Percentiles rank a stretch among this genome's conserved stretches.
These are phyloP conservation scores for Venusia cambrica DNA, from an alignment of 2,888 invertebrate species.

Conservation along the genomic window DNA sequence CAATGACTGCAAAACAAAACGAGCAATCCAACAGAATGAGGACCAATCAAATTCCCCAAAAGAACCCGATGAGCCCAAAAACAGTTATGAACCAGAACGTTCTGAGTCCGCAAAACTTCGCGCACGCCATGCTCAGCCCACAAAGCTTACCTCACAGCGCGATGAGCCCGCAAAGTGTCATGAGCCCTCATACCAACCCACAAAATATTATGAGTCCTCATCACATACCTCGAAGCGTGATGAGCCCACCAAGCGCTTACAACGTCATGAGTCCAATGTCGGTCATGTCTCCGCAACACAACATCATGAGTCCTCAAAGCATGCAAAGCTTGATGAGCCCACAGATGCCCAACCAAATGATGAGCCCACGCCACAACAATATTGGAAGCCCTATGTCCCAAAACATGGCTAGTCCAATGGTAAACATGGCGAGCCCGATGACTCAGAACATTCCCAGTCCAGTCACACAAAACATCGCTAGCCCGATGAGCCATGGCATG, in stretches of 20 bases:
- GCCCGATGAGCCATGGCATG: conserved; percentile 71
- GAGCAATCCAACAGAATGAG: conserved; percentile 65
- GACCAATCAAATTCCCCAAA: conserved; percentile 59
- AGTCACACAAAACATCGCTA: conserved; percentile 63
- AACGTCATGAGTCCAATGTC: conserved; percentile 67
- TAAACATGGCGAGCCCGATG: conserved; percentile 61
- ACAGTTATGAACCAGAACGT: conserved; percentile 67
- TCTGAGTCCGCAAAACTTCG: conserved; percentile 64
- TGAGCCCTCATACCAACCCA: conserved; percentile 69
- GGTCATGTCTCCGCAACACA: conserved; percentile 45
- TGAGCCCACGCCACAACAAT: conserved; percentile 69
- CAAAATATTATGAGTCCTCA: conserved; percentile 74
- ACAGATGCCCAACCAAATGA: conserved; percentile 71
- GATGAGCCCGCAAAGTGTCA: conserved; percentile 71
- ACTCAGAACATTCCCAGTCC: conserved; percentile 58
- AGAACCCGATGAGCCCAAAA: conserved; percentile 60
- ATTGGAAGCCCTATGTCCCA: conserved; percentile 57
- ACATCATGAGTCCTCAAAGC: conserved; percentile 66
- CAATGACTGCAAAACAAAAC: conserved; percentile 66
- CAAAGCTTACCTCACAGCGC: conserved; percentile 71
- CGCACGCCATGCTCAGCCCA: conserved; percentile 70
- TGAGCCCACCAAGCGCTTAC: conserved; percentile 50
- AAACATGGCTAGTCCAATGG: conserved; percentile 63
- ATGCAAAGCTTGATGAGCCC: conserved; percentile 71
- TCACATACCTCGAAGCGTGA: conserved; percentile 59